These are phyloP conservation scores for Heliothis virescens DNA, from an alignment of 1,140 invertebrate genomes.

Conservation along the genomic window DNA sequence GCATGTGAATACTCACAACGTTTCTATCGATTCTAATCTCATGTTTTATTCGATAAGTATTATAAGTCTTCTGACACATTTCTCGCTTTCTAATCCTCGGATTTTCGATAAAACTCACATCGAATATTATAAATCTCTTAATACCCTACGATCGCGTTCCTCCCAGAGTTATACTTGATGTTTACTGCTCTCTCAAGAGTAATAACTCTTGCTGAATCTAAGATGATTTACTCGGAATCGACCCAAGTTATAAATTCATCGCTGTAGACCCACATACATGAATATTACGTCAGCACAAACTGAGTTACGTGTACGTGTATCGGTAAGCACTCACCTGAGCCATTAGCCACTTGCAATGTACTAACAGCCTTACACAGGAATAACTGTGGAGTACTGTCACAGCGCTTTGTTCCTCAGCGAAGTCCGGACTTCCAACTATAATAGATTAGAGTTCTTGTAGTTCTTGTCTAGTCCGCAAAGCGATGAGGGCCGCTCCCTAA, in stretches of 20 bases:
- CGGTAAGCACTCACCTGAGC: conserved; percentile 53
- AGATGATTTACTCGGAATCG: conserved; percentile 1
- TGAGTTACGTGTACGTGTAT: conserved; percentile 51
- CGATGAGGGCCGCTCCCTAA: conserved; percentile 36
- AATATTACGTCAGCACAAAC: conserved; percentile 50
- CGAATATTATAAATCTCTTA: conserved; percentile 7
- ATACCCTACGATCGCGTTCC: conserved; percentile 11
- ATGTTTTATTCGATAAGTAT: conserved; percentile 18
- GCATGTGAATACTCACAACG: neutral
- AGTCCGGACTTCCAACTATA: conserved; percentile 22
- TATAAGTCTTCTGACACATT: neutral
- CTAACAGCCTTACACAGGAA: conserved; percentile 49
- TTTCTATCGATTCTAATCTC: neutral
- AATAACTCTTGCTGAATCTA: conserved; percentile 22
- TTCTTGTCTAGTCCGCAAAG: conserved; percentile 41
- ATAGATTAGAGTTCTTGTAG: conserved; percentile 47
- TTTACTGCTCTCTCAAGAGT: conserved; percentile 45
- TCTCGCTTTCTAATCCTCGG: conserved; percentile 25
- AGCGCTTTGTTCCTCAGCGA: conserved; percentile 32
- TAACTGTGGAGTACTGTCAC: conserved; percentile 28
- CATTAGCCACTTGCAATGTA: conserved; percentile 52
- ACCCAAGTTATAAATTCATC: conserved; percentile 43
- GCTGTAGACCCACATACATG: conserved; percentile 9
- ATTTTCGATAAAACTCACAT: conserved; percentile 13
- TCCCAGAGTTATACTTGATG: conserved; percentile 28